Conservation (phyloP, 1,140 invertebrate genomes). For the Arion vulgaris region DNA sequence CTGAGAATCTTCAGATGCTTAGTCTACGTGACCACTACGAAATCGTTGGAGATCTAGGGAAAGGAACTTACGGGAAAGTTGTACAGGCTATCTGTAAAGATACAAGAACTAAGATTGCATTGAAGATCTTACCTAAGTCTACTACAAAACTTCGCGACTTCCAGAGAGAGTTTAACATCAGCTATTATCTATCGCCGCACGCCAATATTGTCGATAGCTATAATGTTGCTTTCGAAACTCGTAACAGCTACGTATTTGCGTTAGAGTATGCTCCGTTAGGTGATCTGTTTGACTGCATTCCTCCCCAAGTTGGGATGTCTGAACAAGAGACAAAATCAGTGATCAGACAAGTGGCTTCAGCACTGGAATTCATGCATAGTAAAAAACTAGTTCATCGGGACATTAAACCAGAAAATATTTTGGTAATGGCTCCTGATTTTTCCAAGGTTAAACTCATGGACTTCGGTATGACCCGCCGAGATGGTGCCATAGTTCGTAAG, state of each 20-base stretch:
- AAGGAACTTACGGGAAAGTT: conserved; percentile 70
- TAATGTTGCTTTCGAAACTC: conserved; percentile 72
- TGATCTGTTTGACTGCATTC: conserved; percentile 73
- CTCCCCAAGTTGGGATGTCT: conserved; percentile 70
- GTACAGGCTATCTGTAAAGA: conserved; percentile 65
- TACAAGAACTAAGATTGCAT: conserved; percentile 68
- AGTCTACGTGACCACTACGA: conserved; percentile 69
- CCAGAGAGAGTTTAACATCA: conserved; percentile 92
- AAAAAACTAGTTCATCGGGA: conserved; percentile 81
- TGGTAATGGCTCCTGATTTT: conserved; percentile 88
- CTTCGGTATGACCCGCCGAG: conserved; percentile 87
- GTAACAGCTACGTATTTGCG: conserved; percentile 68
- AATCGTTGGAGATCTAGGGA: conserved; percentile 64
- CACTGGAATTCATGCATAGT: conserved; percentile 92
- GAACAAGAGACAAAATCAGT: conserved; percentile 73
- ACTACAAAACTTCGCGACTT: conserved; percentile 81
- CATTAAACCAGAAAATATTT: conserved; percentile 83
- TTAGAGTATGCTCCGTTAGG: conserved; percentile 71
- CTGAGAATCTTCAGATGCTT: conserved; percentile 64
- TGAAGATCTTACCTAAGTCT: conserved; percentile 72
- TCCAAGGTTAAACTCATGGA: conserved; percentile 95
- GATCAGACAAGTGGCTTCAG: conserved; percentile 80
- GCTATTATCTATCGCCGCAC: conserved; percentile 89
- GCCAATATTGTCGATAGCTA: conserved; percentile 76
- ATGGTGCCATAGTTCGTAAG: conserved; percentile 80